Conservation (phyloP, 2,797 vertebrate species). For the Microctenopoma steveboyesi region DNA sequence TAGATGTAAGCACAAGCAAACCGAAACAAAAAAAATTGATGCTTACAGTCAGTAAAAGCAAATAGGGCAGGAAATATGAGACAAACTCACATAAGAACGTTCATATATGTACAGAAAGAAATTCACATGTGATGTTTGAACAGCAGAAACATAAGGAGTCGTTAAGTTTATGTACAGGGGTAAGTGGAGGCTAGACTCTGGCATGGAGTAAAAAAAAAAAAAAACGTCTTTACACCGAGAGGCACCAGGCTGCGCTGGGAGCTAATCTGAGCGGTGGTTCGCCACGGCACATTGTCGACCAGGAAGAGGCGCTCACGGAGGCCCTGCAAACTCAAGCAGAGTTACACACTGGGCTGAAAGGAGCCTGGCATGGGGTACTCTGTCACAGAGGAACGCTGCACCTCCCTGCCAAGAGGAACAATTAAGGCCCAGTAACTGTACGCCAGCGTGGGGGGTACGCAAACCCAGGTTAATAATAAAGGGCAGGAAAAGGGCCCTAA, state of each 20-base stretch:
- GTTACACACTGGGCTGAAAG: constrained; percentile 80
- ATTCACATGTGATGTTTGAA: constrained; percentile 6
- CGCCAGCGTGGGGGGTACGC: constrained; percentile 57
- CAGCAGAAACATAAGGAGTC: constrained; percentile 24
- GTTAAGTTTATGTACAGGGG: constrained; percentile 9
- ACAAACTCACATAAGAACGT: background rate
- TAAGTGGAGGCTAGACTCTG: constrained; percentile 58
- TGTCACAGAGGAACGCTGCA: constrained; percentile 70
- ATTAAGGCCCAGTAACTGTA: constrained; percentile 71
- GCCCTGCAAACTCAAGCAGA: constrained; percentile 73
- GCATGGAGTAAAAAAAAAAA: constrained; percentile 34
- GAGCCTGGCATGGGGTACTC: constrained; percentile 74
- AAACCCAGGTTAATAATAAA: constrained; percentile 32
- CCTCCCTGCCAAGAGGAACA: constrained; percentile 76
- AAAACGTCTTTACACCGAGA: constrained; percentile 61
- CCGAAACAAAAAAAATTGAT: constrained; percentile 3
- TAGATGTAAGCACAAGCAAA: background rate
- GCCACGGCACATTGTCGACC: constrained; percentile 75
- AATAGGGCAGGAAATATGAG: constrained; percentile 1
- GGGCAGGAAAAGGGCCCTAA: constrained; percentile 16
- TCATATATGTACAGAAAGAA: background rate
- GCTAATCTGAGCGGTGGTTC: constrained; percentile 76
- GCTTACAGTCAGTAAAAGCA: background rate
- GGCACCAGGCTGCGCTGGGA: constrained; percentile 72
- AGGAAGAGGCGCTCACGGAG: constrained; percentile 78